Evolutionary conservation across 2,797 vertebrate species (phyloP).

Genomic region (Pseudochirops cupreus): DNA sequence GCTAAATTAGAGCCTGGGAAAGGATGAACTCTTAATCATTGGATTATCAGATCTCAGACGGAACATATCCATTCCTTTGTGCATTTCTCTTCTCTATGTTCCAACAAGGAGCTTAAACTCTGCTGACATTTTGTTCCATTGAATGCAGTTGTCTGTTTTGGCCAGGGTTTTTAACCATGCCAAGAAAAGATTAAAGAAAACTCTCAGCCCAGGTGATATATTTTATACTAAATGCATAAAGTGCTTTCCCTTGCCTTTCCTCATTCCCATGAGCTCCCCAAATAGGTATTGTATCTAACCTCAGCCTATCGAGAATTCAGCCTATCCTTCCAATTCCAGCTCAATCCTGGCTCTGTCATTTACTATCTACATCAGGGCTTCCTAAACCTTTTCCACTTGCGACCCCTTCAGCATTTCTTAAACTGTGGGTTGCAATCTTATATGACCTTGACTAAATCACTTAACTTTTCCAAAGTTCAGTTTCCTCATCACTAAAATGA

Average conservation of each 20-base stretch:
- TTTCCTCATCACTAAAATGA: not conserved
- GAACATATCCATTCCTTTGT: constrained; percentile 9
- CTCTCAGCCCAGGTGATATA: not conserved
- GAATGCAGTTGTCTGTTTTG: constrained; percentile 22
- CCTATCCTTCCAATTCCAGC: not conserved
- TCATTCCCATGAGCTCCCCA: not conserved
- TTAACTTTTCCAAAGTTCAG: not conserved
- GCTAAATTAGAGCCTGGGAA: not conserved
- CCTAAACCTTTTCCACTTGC: too few species aligned
- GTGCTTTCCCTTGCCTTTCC: not conserved
- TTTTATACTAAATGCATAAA: not conserved
- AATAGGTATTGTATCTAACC: not conserved
- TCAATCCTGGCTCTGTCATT: not conserved
- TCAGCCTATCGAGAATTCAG: constrained; percentile 12
- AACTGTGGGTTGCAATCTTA: too few species aligned
- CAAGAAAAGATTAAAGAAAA: constrained; percentile 1
- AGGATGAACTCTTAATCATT: constrained; percentile 5
- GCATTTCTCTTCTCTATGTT: constrained; percentile 21
- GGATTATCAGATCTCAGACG: constrained; percentile 38
- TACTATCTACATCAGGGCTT: not conserved
- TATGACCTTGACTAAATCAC: not conserved
- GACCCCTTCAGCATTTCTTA: too few species aligned
- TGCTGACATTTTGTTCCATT: not conserved
- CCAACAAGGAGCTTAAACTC: constrained; percentile 34
- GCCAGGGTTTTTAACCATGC: constrained; percentile 2